Evolutionary conservation across 2,888 invertebrate species (phyloP).

Genomic region (Machimus rusticus): DNA sequence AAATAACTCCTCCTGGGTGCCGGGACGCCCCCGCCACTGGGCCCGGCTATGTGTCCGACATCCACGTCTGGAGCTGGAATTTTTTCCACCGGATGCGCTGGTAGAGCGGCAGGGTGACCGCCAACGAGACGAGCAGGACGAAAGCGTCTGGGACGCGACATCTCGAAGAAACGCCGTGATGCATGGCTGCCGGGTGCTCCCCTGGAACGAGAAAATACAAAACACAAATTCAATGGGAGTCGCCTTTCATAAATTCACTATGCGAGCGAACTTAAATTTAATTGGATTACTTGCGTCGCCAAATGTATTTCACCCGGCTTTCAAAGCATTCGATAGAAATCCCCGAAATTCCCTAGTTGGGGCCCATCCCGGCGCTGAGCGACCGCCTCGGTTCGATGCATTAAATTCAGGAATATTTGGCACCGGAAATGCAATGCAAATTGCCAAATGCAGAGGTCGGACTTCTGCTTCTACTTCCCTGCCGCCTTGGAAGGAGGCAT

Average conservation of each 20-base stretch:
- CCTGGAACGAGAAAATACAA: slow-evolving; percentile 65
- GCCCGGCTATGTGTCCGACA: slow-evolving; percentile 44
- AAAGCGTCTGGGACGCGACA: slow-evolving; percentile 53
- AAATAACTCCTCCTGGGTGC: background rate
- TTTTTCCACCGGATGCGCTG: slow-evolving; percentile 53
- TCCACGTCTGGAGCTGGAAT: slow-evolving; percentile 8
- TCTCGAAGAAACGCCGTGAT: slow-evolving; percentile 68
- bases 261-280: slow-evolving; percentile 14
- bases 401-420: slow-evolving; percentile 28
- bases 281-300: slow-evolving; percentile 33
- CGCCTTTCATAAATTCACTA: slow-evolving; percentile 11
- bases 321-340: background rate
- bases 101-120: slow-evolving; percentile 53
- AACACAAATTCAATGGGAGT: background rate
- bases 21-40: background rate
- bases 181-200: slow-evolving; percentile 87
- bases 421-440: background rate
- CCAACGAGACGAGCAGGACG: slow-evolving; percentile 52
- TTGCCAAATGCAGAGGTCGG: background rate
- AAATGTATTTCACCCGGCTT: background rate
- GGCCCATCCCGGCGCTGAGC: background rate
- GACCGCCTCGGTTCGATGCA: background rate
- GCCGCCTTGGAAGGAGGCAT: background rate
- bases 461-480: background rate
- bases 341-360: background rate